phyloP scores from a whole-genome alignment of 2,113 vertebrate species.

The Andinoacara biseriatus region DNA sequence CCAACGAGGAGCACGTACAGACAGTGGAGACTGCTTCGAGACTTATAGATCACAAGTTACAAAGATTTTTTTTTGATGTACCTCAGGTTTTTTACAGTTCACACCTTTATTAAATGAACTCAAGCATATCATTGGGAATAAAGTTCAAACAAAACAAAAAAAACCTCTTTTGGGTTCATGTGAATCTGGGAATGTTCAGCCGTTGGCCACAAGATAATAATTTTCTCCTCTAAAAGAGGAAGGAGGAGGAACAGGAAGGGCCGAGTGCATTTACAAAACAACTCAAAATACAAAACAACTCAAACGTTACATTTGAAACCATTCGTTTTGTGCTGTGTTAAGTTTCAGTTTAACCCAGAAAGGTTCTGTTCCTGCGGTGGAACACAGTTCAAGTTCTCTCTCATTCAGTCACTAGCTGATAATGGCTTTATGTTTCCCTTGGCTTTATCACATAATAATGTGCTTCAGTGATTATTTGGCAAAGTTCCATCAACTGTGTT shows the following conservation, averaged over 20 bases:
- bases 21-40: neutral
- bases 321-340: neutral
- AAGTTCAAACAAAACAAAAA: neutral
- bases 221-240: neutral
- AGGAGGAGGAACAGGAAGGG: neutral
- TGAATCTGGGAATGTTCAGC: neutral
- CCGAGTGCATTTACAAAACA: neutral
- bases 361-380: neutral
- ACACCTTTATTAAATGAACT: neutral
- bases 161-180: neutral
- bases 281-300: neutral
- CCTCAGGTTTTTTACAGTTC: neutral
- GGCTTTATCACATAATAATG: constrained; percentile 66
- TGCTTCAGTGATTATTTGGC: constrained; percentile 68
- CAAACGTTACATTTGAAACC: neutral
- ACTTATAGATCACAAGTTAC: neutral
- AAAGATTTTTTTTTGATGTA: neutral
- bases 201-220: neutral
- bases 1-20: neutral
- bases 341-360: neutral
- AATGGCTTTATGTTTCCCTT: constrained; percentile 77
- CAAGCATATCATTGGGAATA: neutral
- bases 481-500: constrained; percentile 4
- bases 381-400: neutral
- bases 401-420: neutral